phyloP scores from a whole-genome alignment of 2,797 vertebrate species.

The Australoheros facetus region DNA sequence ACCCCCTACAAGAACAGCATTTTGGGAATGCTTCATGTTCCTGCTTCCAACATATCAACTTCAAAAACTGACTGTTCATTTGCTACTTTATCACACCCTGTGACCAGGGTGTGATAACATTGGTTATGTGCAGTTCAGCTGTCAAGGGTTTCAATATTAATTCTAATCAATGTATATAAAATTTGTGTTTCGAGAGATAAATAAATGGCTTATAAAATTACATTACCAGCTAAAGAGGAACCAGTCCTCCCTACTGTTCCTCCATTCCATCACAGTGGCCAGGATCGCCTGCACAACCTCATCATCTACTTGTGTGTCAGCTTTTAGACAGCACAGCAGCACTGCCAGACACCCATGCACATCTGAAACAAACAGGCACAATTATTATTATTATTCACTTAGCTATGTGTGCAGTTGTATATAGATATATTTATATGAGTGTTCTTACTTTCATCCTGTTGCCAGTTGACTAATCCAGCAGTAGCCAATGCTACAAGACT shows the following conservation, averaged over 20 bases:
- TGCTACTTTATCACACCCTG: neutral
- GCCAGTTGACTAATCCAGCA: slow-evolving; percentile 88
- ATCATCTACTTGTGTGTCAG: slow-evolving; percentile 78
- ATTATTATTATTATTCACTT: neutral
- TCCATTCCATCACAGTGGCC: slow-evolving; percentile 90
- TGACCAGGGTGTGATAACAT: too few relatives aligned
- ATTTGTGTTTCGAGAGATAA: neutral
- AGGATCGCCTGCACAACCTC: slow-evolving; percentile 86
- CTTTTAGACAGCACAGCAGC: slow-evolving; percentile 88
- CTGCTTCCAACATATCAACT: too few relatives aligned
- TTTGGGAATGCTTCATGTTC: neutral
- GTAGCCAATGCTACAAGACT: slow-evolving; percentile 85
- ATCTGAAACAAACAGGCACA: slow-evolving; percentile 75
- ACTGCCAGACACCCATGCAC: slow-evolving; percentile 89
- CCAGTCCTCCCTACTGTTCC: slow-evolving; percentile 86
- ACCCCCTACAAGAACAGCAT: neutral
- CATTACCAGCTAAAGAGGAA: slow-evolving; percentile 92
- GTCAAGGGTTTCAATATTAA: neutral
- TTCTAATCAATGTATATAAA: neutral
- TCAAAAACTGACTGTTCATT: neutral
- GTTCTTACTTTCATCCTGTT: slow-evolving; percentile 81
- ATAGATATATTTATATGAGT: neutral
- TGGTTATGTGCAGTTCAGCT: neutral
- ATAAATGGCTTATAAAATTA: neutral
- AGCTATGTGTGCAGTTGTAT: neutral